Percentiles rank a stretch among this genome's conserved stretches.
phyloP scores from a whole-genome alignment of 23 tunicate species.

The Phallusia fumigata region DNA sequence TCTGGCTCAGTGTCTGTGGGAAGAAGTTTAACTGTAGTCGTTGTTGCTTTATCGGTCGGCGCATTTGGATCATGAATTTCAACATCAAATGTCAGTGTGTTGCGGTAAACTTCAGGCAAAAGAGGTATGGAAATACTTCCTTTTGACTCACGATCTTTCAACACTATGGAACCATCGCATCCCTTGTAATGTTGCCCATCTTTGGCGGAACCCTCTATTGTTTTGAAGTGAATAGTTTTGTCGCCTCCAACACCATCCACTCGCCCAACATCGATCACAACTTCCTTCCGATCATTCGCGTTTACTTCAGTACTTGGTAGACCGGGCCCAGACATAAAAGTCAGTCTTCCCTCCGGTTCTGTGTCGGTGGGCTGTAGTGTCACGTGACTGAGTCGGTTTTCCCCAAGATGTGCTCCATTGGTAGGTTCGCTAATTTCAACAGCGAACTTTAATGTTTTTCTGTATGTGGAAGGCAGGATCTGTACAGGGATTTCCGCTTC shows the following conservation, averaged over 20 bases:
- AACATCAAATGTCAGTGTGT: slow-evolving; percentile 29
- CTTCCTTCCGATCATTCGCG: neutral
- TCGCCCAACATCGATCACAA: slow-evolving; percentile 17
- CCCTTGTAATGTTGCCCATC: slow-evolving; percentile 58
- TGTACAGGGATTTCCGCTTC: slow-evolving; percentile 32
- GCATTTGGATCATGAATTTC: slow-evolving; percentile 26
- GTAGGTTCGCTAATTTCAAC: slow-evolving; percentile 48
- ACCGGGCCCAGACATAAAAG: neutral
- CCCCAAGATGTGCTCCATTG: slow-evolving; percentile 33
- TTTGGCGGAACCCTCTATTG: slow-evolving; percentile 66
- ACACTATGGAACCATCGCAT: slow-evolving; percentile 28
- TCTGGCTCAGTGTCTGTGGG: slow-evolving; percentile 22
- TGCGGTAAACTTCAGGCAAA: neutral
- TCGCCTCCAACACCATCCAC: slow-evolving; percentile 52
- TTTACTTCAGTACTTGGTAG: neutral
- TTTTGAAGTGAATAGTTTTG: slow-evolving; percentile 33
- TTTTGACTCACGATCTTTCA: slow-evolving; percentile 36
- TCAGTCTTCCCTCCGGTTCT: slow-evolving; percentile 11
- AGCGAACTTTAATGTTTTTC: slow-evolving; percentile 25
- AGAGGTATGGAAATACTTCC: slow-evolving; percentile 36
- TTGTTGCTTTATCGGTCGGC: neutral
- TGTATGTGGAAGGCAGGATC: slow-evolving; percentile 6
- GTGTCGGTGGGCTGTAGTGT: neutral
- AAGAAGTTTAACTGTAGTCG: neutral
- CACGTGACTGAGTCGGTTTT: neutral